Base-by-base conservation (phyloP, 37 sponge, comb jelly and placozoan genomes). In the Halichondria panicea region DNA sequence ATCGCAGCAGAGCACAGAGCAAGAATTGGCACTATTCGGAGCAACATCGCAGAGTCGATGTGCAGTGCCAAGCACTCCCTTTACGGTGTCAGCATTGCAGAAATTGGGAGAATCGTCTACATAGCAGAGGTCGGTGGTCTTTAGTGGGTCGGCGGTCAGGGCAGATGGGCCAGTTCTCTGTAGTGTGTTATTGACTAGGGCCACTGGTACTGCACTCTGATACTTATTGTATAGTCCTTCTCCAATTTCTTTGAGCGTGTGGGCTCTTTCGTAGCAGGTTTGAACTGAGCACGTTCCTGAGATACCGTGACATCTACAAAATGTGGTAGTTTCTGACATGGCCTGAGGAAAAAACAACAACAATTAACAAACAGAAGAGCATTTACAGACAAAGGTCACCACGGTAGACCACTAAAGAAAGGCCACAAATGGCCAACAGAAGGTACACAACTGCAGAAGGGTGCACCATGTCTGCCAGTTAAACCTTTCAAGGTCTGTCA, bases 241-340 rank as follows among this genome's bases (percentile, higher is more conserved):
- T 18, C 82, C 91, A 30, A 91, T 46, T 6, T 63, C 73, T 1
- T 65, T 40, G 22, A 85, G 32, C 1, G 24, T 43, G 3, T 72
- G 62, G 0, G 55, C 48, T 37, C 36, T 56, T 18, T 52, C 21
- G 77, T 77, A 85, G 55, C 91, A 91, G 27, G 86, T 81, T 53
- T 85, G 86, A 28, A 85, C 63, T 28, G 60, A 44, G 53, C 91
- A 91, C 30, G 78, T 80, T 7, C 86, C 91, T 0, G 91, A 81
- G 3, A 91, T 37, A 37, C 91, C 91, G 65, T 72, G 79, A 36
- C 86, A 91, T 13, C 52, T 68, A 56, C 91, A 91, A 0, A 35
- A 25, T 3, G 28, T 34, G 13, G 27, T 35, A 19, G 21, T 45
- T 0, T 45, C 35, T 4, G 38, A 39, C 6, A 69, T 0, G 2